Percentiles rank a stretch among this genome's conserved stretches.
Evolutionary conservation across 1,140 invertebrate species (phyloP).

Genomic region (Pseudoatta argentina): DNA sequence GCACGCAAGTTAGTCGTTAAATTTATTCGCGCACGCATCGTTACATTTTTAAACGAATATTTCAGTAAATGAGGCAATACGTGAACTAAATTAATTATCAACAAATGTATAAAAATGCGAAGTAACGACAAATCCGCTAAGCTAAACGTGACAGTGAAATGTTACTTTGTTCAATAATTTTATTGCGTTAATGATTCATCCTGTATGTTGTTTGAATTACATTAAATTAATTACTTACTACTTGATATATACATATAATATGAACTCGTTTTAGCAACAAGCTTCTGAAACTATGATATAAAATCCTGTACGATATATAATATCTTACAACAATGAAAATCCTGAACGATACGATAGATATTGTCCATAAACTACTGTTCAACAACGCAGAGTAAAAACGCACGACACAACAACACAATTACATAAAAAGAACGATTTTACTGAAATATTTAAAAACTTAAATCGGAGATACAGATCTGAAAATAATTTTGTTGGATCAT

Average conservation of each 20-base stretch:
- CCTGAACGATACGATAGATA: neutral
- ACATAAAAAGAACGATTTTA: too few relatives aligned
- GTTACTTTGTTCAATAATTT: slow-evolving; percentile 7
- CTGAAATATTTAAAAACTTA: too few relatives aligned
- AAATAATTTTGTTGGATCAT: too few relatives aligned
- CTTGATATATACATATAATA: neutral
- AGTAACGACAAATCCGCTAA: neutral
- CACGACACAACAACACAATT: neutral
- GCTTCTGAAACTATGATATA: neutral
- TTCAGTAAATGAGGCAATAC: neutral
- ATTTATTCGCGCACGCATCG: slow-evolving; percentile 18
- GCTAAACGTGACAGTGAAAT: neutral
- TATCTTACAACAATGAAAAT: slow-evolving; percentile 5
- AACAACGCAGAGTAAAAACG: neutral
- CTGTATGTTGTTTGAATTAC: neutral
- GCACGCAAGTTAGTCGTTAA: slow-evolving; percentile 52
- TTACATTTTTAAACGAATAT: neutral
- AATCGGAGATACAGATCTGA: too few relatives aligned
- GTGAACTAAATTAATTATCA: slow-evolving; percentile 22
- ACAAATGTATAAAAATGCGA: neutral
- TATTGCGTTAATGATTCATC: neutral
- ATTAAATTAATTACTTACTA: slow-evolving; percentile 33
- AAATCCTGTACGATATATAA: neutral
- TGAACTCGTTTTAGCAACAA: neutral
- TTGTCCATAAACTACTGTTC: neutral